A percentile compares a stretch with the other conserved stretches of the same genome.
phyloP scores from a whole-genome alignment of 2,888 invertebrate genomes.

The Petrolisthes cinctipes region DNA sequence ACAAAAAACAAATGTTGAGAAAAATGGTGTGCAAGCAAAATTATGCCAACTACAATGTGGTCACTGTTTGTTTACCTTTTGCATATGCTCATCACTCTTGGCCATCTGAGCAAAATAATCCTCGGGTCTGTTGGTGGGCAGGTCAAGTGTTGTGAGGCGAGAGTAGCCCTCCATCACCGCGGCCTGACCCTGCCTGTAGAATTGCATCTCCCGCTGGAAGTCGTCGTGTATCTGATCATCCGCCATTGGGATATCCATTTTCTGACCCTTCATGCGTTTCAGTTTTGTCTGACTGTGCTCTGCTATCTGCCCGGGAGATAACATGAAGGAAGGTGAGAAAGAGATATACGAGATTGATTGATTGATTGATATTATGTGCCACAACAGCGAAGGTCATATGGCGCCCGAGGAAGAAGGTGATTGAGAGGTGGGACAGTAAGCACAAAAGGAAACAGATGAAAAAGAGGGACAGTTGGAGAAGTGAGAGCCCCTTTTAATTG shows the following conservation, averaged over 20 bases:
- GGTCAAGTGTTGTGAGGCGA: conserved; percentile 80
- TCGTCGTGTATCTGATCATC: conserved; percentile 89
- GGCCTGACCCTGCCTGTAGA: conserved; percentile 85
- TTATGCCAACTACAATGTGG: not conserved
- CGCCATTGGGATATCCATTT: conserved; percentile 67
- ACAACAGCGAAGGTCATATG: not conserved
- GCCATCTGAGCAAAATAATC: conserved; percentile 99
- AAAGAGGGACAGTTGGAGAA: too few species aligned
- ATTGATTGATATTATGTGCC: not conserved
- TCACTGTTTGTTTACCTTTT: conserved; percentile 75
- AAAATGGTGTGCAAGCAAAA: not conserved
- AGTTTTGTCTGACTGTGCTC: conserved; percentile 81
- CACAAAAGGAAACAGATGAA: too few species aligned
- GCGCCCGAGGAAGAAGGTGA: too few species aligned
- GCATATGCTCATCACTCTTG: conserved; percentile 97
- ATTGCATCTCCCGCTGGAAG: conserved; percentile 89
- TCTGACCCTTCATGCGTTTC: conserved; percentile 68
- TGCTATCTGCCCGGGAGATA: conserved; percentile 74
- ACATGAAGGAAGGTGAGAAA: not conserved
- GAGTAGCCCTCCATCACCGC: conserved; percentile 86
- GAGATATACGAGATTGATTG: not conserved
- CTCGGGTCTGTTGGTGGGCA: conserved; percentile 88
- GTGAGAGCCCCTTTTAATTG: too few species aligned
- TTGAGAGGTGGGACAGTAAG: too few species aligned
- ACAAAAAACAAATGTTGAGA: not conserved